A percentile compares a stretch with the other conserved stretches of the same genome.
phyloP scores from a whole-genome alignment of 2,888 invertebrate genomes.

The Ischnus inquisitorius region DNA sequence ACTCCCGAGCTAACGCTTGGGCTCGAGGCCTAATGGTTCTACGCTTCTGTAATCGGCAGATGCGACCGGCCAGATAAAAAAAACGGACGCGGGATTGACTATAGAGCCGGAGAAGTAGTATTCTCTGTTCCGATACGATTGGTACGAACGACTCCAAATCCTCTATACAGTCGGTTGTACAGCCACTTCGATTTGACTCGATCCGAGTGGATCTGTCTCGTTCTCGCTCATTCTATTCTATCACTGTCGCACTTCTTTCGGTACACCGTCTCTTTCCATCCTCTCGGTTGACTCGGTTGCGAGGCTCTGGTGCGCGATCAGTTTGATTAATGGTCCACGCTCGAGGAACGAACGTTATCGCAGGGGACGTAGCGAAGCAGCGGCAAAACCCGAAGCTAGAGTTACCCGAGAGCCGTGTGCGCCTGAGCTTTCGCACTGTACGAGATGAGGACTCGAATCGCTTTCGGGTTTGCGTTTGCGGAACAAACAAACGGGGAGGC shows the following conservation, averaged over 20 bases:
- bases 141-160: constrained; percentile 63
- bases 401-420: constrained; percentile 24
- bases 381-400: constrained; percentile 33
- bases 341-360: constrained; percentile 76
- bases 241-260: constrained; percentile 28
- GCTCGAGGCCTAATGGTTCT: constrained; percentile 56
- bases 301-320: constrained; percentile 71
- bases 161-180: constrained; percentile 56
- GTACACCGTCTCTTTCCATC: constrained; percentile 55
- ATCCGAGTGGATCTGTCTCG: constrained; percentile 46
- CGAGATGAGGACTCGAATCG: constrained; percentile 71
- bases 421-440: constrained; percentile 21
- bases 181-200: constrained; percentile 69
- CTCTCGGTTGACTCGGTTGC: constrained; percentile 71
- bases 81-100: constrained; percentile 23
- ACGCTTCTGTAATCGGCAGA: constrained; percentile 68
- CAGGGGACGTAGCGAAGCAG: constrained; percentile 68
- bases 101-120: constrained; percentile 26
- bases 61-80: constrained; percentile 61
- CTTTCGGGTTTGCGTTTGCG: constrained; percentile 73
- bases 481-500: constrained; percentile 72
- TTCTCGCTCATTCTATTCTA: constrained; percentile 33
- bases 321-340: constrained; percentile 77
- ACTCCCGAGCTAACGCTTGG: constrained; percentile 28
- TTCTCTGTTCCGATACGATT: constrained; percentile 53